Conservation (phyloP, 2,113 vertebrate genomes). For the Guaruba guarouba region DNA sequence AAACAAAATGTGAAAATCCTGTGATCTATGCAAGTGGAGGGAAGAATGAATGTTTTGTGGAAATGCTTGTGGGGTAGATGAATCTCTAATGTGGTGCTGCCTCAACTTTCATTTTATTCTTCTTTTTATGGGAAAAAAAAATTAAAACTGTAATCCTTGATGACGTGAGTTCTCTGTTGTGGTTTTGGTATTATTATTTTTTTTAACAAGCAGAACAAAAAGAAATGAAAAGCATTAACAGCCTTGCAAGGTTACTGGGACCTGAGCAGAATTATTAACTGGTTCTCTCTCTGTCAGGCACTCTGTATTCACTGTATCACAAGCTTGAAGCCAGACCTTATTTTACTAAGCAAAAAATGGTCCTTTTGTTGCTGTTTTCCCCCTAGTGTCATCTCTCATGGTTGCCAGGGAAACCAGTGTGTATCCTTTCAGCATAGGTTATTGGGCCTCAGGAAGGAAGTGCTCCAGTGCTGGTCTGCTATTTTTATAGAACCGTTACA, state of each 20-base stretch:
- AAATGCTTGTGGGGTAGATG: background rate
- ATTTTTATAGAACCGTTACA: constrained; percentile 84
- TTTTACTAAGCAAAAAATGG: constrained; percentile 80
- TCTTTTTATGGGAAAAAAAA: background rate
- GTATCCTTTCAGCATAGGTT: constrained; percentile 82
- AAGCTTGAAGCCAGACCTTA: constrained; percentile 79
- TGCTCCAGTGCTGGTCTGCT: constrained; percentile 76
- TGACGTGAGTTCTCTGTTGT: background rate
- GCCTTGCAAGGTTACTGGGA: constrained; percentile 62
- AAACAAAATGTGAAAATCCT: constrained; percentile 12
- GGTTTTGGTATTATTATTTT: background rate
- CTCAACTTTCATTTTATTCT: background rate
- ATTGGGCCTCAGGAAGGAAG: constrained; percentile 85
- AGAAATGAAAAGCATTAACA: constrained; percentile 34
- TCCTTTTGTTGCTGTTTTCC: constrained; percentile 79
- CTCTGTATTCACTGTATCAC: constrained; percentile 73
- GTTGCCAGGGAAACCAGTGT: constrained; percentile 76
- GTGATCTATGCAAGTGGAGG: background rate
- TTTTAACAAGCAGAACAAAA: background rate
- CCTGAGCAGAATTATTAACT: constrained; percentile 79
- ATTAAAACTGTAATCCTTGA: background rate
- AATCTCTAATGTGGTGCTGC: background rate
- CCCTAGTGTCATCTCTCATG: constrained; percentile 82
- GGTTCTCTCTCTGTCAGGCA: constrained; percentile 51
- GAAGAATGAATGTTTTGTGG: background rate